Evolutionary conservation across 1,140 invertebrate species (phyloP).

Genomic region (Drosophila neocordata): DNA sequence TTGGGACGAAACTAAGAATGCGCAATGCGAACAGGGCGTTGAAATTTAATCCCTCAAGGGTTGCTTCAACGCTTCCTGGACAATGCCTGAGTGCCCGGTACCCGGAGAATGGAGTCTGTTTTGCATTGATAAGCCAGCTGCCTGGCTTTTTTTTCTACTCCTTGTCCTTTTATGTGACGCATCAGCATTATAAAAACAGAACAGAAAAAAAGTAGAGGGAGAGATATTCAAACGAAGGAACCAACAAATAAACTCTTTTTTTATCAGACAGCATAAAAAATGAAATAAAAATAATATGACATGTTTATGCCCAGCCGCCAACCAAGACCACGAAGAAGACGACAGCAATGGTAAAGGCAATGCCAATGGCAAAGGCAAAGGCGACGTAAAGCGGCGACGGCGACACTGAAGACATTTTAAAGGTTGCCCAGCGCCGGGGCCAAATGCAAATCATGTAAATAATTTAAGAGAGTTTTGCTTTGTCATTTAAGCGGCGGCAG

Average conservation of each 20-base stretch:
- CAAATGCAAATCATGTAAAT: slow-evolving; percentile 74
- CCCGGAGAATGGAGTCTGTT: slow-evolving; percentile 52
- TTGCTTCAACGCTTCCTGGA: slow-evolving; percentile 72
- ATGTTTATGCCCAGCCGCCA: slow-evolving; percentile 62
- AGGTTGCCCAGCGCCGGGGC: slow-evolving; percentile 53
- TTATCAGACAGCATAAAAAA: slow-evolving; percentile 72
- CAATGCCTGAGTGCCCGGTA: slow-evolving; percentile 37
- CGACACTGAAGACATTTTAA: slow-evolving; percentile 58
- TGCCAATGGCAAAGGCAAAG: too few species aligned
- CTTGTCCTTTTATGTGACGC: slow-evolving; percentile 62
- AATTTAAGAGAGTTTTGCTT: slow-evolving; percentile 56
- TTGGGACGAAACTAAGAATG: slow-evolving; percentile 72
- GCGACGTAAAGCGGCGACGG: too few species aligned
- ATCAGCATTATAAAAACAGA: slow-evolving; percentile 63
- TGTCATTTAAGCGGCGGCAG: not conserved
- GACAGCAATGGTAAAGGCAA: too few species aligned
- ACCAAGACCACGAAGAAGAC: slow-evolving; percentile 30
- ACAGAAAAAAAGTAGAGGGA: slow-evolving; percentile 26
- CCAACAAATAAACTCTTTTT: slow-evolving; percentile 38
- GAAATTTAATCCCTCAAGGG: slow-evolving; percentile 80
- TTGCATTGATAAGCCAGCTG: slow-evolving; percentile 73
- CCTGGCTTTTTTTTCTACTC: slow-evolving; percentile 21
- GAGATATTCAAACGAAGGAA: slow-evolving; percentile 31
- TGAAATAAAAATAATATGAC: slow-evolving; percentile 73
- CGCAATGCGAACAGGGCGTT: slow-evolving; percentile 72